Percentiles rank a stretch among this genome's conserved stretches.
Evolutionary conservation across 2,888 invertebrate genomes (phyloP).

Genomic region (Mythimna pallens): DNA sequence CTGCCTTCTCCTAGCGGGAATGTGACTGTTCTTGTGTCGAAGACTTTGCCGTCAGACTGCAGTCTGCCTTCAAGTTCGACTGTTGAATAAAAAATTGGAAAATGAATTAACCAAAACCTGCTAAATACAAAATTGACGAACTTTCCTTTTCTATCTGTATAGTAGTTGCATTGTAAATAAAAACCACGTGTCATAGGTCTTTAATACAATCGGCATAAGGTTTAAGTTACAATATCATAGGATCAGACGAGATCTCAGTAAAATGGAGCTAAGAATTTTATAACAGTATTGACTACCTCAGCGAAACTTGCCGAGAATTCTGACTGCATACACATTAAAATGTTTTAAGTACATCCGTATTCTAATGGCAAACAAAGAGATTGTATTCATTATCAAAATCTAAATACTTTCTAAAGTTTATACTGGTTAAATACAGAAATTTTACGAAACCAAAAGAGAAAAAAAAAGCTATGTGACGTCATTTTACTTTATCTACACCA

Average conservation of each 20-base stretch:
- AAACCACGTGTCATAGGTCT: neutral
- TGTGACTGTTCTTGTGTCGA: conserved; percentile 95
- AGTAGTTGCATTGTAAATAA: neutral
- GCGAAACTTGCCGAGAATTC: too few species aligned
- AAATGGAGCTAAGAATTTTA: too few species aligned
- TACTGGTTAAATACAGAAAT: too few species aligned
- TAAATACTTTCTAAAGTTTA: too few species aligned
- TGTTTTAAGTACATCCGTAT: too few species aligned
- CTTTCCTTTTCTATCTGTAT: too few species aligned
- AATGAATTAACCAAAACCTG: neutral
- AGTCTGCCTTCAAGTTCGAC: conserved; percentile 92
- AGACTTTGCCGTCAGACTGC: conserved; percentile 92
- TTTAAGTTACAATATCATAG: neutral
- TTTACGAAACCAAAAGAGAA: too few species aligned
- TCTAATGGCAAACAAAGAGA: too few species aligned
- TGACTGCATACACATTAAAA: too few species aligned
- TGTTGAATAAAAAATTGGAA: conserved; percentile 72
- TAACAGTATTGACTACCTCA: too few species aligned
- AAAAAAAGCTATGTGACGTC: neutral
- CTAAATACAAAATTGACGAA: neutral
- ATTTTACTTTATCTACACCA: neutral
- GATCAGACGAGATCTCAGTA: too few species aligned
- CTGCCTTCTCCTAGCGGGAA: conserved; percentile 97
- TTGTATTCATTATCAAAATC: too few species aligned
- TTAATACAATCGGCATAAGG: neutral